Evolutionary conservation across 2,888 invertebrate species (phyloP).

Genomic region (Drosophila dives): DNA sequence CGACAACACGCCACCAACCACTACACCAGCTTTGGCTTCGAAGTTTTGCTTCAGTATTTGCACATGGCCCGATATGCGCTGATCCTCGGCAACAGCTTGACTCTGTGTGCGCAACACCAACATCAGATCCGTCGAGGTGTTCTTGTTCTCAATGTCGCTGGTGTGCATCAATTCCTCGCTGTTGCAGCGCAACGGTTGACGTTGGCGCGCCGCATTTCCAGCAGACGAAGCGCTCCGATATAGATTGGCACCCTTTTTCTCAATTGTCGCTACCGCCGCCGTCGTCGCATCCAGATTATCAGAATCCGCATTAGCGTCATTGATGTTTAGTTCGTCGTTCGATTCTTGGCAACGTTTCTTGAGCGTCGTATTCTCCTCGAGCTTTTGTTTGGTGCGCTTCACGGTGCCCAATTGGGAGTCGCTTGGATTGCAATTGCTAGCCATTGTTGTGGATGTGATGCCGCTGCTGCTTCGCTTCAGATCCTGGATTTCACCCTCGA

Average conservation of each 20-base stretch:
- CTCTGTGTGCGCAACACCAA: conserved; percentile 76
- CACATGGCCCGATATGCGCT: conserved; percentile 89
- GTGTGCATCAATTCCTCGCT: conserved; percentile 84
- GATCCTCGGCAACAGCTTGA: conserved; percentile 70
- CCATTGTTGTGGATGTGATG: conserved; percentile 55
- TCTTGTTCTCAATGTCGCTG: conserved; percentile 82
- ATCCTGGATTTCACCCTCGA: conserved; percentile 84
- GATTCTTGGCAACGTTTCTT: conserved; percentile 82
- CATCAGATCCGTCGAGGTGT: conserved; percentile 56
- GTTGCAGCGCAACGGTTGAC: conserved; percentile 83
- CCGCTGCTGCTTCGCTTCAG: conserved; percentile 71
- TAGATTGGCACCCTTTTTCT: conserved; percentile 73
- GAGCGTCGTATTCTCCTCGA: conserved; percentile 86
- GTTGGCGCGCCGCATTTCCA: conserved; percentile 73
- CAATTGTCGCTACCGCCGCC: background rate
- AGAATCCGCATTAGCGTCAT: conserved; percentile 24
- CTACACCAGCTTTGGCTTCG: conserved; percentile 88
- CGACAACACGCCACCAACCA: conserved; percentile 32
- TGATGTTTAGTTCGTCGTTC: conserved; percentile 47
- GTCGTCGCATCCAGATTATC: conserved; percentile 23
- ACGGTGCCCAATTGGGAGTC: conserved; percentile 87
- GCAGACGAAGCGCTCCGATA: conserved; percentile 83
- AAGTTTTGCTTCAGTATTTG: conserved; percentile 94
- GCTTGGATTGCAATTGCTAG: conserved; percentile 56
- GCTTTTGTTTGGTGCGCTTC: conserved; percentile 89